phyloP scores from a whole-genome alignment of 2,797 vertebrate genomes.

The Acanthis flammea region DNA sequence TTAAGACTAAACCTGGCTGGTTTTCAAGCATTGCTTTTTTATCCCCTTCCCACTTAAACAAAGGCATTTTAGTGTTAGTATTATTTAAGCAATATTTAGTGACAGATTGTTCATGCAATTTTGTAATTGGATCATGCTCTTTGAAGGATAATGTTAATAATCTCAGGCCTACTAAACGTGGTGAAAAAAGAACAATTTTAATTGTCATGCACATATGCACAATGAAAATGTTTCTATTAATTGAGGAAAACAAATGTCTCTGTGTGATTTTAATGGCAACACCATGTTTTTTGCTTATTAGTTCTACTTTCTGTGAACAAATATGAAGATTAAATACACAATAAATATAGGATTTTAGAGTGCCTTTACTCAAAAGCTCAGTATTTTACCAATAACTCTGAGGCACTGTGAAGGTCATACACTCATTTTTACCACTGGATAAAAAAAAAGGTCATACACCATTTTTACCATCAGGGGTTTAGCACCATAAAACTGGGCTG shows the following conservation, averaged over 20 bases:
- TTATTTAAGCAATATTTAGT: background rate
- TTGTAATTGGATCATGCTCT: background rate
- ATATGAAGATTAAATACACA: background rate
- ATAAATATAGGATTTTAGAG: background rate
- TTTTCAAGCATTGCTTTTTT: background rate
- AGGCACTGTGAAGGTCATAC: background rate
- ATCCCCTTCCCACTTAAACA: background rate
- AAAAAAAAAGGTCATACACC: background rate
- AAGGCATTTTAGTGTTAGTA: background rate
- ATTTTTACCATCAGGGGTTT: background rate
- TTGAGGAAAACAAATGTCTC: background rate
- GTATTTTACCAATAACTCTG: background rate
- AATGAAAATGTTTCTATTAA: background rate
- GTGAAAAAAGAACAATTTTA: background rate
- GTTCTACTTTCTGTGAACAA: background rate
- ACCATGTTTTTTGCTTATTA: background rate
- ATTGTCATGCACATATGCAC: background rate
- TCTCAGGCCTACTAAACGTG: background rate
- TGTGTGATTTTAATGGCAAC: background rate
- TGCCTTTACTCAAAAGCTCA: background rate
- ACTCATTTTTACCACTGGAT: accelerated
- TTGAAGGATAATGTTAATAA: background rate
- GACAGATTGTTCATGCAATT: background rate
- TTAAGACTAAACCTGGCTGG: background rate
- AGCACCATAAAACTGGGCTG: background rate